Percentiles rank a stretch among this genome's conserved stretches.
Conservation (phyloP, 2,888 invertebrate species). For the Tridacna crocea region DNA sequence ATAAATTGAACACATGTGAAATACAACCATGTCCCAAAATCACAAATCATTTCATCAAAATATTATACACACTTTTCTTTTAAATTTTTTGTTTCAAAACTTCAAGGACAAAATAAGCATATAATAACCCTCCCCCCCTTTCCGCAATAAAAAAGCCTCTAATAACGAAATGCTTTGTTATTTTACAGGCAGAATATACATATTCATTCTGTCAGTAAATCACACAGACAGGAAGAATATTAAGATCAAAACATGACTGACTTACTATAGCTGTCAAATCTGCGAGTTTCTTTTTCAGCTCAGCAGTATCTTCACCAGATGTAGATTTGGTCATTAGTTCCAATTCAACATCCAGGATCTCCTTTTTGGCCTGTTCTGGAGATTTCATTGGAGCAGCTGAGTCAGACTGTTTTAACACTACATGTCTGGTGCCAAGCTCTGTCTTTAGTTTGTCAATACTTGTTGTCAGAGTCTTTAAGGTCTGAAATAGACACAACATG, state of each 20-base stretch:
- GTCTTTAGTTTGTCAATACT: slow-evolving; percentile 91
- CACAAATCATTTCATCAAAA: too few species aligned
- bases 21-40: too few species aligned
- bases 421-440: slow-evolving; percentile 54
- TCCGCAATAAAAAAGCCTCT: too few species aligned
- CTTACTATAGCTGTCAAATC: slow-evolving; percentile 87
- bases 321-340: slow-evolving; percentile 95
- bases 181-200: too few species aligned
- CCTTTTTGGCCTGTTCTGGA: slow-evolving; percentile 88
- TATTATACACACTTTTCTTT: too few species aligned
- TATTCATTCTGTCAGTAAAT: too few species aligned
- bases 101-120: too few species aligned
- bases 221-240: too few species aligned
- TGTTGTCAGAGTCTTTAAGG: slow-evolving; percentile 92
- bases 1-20: too few species aligned
- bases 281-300: slow-evolving; percentile 90
- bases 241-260: not conserved
- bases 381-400: slow-evolving; percentile 47
- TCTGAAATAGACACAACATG: slow-evolving; percentile 78
- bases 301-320: slow-evolving; percentile 92
- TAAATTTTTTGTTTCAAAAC: too few species aligned
- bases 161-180: too few species aligned
- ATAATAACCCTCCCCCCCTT: too few species aligned
- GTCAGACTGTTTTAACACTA: slow-evolving; percentile 30
- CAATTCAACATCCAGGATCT: slow-evolving; percentile 95